A percentile compares a stretch with the other conserved stretches of the same genome.
These are phyloP conservation scores for Epistrophe grossulariae DNA, from an alignment of 2,888 invertebrate genomes.

Conservation along the genomic window DNA sequence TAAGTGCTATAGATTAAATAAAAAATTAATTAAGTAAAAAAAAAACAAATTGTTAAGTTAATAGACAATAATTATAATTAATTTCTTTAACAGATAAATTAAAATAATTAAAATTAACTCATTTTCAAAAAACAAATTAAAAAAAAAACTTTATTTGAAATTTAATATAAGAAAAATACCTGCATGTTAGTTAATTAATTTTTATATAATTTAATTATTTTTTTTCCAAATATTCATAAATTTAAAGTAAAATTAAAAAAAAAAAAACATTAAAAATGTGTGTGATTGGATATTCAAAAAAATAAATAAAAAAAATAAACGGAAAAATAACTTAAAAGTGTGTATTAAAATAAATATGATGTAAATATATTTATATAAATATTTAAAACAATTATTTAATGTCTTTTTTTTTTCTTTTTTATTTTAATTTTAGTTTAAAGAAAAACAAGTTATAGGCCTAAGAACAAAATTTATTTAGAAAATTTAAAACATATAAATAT, in stretches of 20 bases:
- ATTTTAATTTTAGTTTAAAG: slow-evolving; percentile 50
- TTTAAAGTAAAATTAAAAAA: background rate
- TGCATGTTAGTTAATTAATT: slow-evolving; percentile 51
- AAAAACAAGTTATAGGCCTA: slow-evolving; percentile 40
- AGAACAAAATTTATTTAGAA: slow-evolving; percentile 69
- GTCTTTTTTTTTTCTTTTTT: slow-evolving; percentile 20
- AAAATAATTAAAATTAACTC: slow-evolving; percentile 33
- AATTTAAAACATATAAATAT: slow-evolving; percentile 38
- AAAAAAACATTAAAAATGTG: slow-evolving; percentile 29
- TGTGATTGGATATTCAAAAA: slow-evolving; percentile 51
- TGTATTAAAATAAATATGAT: slow-evolving; percentile 59
- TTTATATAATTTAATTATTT: slow-evolving; percentile 14
- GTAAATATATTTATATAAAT: slow-evolving; percentile 67
- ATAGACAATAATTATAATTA: slow-evolving; percentile 78
- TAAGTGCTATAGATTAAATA: slow-evolving; percentile 24
- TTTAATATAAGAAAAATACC: slow-evolving; percentile 10
- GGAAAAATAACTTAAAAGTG: slow-evolving; percentile 55
- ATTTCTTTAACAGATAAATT: slow-evolving; percentile 59
- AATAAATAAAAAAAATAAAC: background rate
- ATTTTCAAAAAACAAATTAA: background rate
- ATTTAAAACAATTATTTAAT: slow-evolving; percentile 30
- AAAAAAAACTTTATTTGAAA: slow-evolving; percentile 11
- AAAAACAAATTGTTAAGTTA: slow-evolving; percentile 73
- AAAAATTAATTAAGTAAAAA: slow-evolving; percentile 53
- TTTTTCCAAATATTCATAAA: slow-evolving; percentile 37